Conservation (phyloP, 2,113 vertebrate species). For the Callospermophilus lateralis region DNA sequence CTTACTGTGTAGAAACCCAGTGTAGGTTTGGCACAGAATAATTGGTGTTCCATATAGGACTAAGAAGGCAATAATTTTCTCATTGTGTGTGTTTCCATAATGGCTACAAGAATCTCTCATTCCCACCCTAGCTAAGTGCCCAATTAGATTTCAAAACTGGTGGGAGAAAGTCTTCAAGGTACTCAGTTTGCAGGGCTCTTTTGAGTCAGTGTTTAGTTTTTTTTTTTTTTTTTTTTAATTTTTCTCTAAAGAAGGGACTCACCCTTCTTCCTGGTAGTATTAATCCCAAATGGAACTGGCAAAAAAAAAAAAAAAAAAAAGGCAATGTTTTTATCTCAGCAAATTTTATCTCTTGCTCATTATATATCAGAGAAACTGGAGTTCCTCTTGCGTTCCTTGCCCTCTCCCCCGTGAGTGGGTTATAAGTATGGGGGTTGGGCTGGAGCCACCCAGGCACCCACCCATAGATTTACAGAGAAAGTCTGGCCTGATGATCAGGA, state of each 20-base stretch:
- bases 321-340: constrained; percentile 10
- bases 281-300: constrained; percentile 57
- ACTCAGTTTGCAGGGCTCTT: background rate
- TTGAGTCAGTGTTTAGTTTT: background rate
- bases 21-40: constrained; percentile 62
- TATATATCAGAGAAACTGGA: background rate
- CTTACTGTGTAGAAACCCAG: constrained; percentile 1
- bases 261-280: background rate
- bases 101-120: background rate
- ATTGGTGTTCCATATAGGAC: constrained; percentile 37
- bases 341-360: constrained; percentile 49
- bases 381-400: background rate
- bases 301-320: background rate
- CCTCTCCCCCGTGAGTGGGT: background rate
- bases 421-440: background rate
- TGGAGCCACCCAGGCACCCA: background rate
- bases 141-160: constrained; percentile 78
- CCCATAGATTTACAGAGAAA: background rate
- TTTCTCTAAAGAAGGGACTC: too few relatives aligned
- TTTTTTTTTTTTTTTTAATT: too few relatives aligned
- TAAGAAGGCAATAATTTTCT: constrained; percentile 76
- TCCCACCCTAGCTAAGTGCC: constrained; percentile 72
- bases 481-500: background rate
- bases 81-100: constrained; percentile 65
- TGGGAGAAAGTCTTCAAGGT: constrained; percentile 62